phyloP scores from a whole-genome alignment of 92 coral and sea anemone genomes.

The Muricea muricata region DNA sequence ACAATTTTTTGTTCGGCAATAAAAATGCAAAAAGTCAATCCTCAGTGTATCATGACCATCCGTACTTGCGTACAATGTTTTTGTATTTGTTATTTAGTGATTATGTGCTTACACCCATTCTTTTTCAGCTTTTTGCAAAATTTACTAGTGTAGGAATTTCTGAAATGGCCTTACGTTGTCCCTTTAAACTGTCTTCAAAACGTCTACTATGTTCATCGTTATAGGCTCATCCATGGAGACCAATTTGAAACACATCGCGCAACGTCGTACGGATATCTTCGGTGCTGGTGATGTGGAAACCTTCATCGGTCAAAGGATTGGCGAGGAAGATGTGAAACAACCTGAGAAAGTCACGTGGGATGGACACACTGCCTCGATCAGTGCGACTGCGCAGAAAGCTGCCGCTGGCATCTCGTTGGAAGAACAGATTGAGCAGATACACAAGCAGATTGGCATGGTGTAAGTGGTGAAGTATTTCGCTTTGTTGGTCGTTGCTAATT shows the following conservation, averaged over 20 bases:
- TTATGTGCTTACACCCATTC: too few species aligned
- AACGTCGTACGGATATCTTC: constrained; percentile 99
- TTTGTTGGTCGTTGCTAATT: too few species aligned
- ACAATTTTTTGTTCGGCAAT: too few species aligned
- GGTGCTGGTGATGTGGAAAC: constrained; percentile 99
- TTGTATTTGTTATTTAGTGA: too few species aligned
- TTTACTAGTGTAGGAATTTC: too few species aligned
- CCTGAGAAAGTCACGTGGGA: constrained; percentile 99
- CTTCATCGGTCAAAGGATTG: constrained; percentile 94
- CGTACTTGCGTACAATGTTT: too few species aligned
- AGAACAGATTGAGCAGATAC: constrained; percentile 97
- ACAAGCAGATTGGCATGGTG: constrained; percentile 97
- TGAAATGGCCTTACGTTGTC: too few species aligned
- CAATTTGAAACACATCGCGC: constrained; percentile 93
- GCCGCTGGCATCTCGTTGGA: constrained; percentile 95
- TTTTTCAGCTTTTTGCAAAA: too few species aligned
- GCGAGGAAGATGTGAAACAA: constrained; percentile 89
- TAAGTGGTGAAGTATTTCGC: constrained; percentile 71
- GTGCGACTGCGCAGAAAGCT: constrained; percentile 96
- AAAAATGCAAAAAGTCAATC: too few species aligned
- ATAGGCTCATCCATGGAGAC: constrained; percentile 91
- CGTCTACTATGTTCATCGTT: too few species aligned
- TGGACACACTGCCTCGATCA: constrained; percentile 97
- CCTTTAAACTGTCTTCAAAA: too few species aligned
- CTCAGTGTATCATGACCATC: too few species aligned